Evolutionary conservation across 92 coral and sea anemone species (phyloP), one percentile per base, ranked within the genome.

Genomic region (Virgularia gustaviana): DNA sequence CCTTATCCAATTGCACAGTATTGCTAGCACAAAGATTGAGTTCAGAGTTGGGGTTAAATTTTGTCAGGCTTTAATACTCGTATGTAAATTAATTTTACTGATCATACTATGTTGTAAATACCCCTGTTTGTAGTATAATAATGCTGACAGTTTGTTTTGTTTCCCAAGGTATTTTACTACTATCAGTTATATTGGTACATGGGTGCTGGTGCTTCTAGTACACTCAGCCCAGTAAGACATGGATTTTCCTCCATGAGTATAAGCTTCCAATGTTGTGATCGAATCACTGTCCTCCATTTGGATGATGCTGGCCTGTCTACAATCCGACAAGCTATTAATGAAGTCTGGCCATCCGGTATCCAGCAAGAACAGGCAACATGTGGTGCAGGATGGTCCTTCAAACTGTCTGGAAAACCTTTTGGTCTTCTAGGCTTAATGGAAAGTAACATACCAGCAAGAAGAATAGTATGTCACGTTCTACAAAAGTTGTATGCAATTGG

Each of bases 191-290:
- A n/a, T n/a, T n/a, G n/a, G n/a, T n/a, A 4, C 30, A 76, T 76
- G 81, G 81, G 81, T 4, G 55, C 57, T 23, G 57, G 47, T 20
- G 33, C 51, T 15, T 57, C 62, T 32, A 52, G 67, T 19, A 65
- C 81, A 29, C 54, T 84, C 32, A 71, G 79, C 35, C 78, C 75
- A 7, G 70, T 75, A 18, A 83, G 86, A 12, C 87, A 80, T 24
- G 87, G 87, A 1, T 88, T 88, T 73, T 85, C 86, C 41, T 73
- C 83, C 33, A 78, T 88, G 80, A 70, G 82, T 37, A 70, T 88
- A 9, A 60, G 71, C 0, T 28, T 88, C 5, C 71, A 72, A 28
- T 1, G 25, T 13, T 19, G 32, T 1, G 82, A 81, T 49, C 76
- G 72, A 20, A 43, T 88, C 15, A 83, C 83, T 24, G 66, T 83